These are phyloP conservation scores for Drosophila leonis DNA, from an alignment of 2,888 invertebrate genomes.

Conservation along the genomic window DNA sequence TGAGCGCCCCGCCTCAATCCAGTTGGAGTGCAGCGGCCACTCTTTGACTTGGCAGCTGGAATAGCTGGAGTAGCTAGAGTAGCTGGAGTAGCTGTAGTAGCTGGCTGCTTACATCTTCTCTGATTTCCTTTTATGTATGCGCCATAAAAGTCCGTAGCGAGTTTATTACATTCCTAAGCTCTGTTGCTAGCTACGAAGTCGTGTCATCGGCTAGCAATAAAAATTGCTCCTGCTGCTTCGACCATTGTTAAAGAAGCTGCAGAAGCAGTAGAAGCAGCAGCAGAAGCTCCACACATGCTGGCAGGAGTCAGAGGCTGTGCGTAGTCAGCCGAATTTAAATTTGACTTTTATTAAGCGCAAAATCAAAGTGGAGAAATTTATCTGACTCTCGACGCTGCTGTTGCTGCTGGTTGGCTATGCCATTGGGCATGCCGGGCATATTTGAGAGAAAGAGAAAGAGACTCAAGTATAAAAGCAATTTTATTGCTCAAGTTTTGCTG, in stretches of 20 bases:
- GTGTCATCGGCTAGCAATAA: constrained; percentile 72
- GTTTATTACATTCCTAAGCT: constrained; percentile 75
- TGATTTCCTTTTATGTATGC: constrained; percentile 74
- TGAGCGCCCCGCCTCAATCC: constrained; percentile 3
- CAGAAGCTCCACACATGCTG: constrained; percentile 43
- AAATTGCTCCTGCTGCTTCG: constrained; percentile 41
- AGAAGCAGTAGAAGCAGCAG: background rate
- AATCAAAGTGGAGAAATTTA: constrained; percentile 77
- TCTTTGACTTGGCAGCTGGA: constrained; percentile 52
- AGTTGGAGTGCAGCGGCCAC: constrained; percentile 37
- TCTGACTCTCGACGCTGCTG: constrained; percentile 46
- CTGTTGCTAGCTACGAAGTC: constrained; percentile 55
- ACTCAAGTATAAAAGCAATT: constrained; percentile 70
- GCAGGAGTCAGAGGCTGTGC: constrained; percentile 31
- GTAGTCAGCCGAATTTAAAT: constrained; percentile 80
- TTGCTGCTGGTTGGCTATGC: constrained; percentile 17
- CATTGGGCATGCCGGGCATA: constrained; percentile 67
- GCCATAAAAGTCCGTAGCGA: constrained; percentile 66
- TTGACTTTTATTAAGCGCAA: constrained; percentile 79
- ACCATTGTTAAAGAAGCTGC: constrained; percentile 22
- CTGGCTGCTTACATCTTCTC: constrained; percentile 42
- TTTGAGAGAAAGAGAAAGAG: constrained; percentile 44
- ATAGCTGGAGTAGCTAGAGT: constrained; percentile 13
- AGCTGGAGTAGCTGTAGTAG: constrained; percentile 6
- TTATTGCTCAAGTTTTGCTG: constrained; percentile 80